phyloP scores from a whole-genome alignment of 2,888 invertebrate genomes.

The Dichetophora obliterata region DNA sequence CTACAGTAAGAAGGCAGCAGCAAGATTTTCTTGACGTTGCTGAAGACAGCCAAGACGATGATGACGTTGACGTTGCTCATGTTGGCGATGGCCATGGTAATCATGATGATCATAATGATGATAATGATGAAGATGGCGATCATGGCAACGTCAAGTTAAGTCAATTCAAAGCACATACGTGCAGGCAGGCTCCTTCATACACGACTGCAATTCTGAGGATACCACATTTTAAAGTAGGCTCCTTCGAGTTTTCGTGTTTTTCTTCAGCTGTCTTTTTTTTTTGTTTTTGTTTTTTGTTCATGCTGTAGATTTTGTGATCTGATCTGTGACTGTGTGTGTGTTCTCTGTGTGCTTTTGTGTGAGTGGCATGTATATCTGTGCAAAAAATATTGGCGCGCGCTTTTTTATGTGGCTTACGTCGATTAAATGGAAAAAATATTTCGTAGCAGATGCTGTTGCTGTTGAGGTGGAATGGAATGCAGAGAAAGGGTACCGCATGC shows the following conservation, averaged over 20 bases:
- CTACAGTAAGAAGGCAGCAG: not conserved
- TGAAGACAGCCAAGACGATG: not conserved
- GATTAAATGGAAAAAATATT: slow-evolving; percentile 23
- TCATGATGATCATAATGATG: slow-evolving; percentile 25
- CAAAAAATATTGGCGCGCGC: slow-evolving; percentile 38
- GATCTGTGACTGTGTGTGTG: not conserved
- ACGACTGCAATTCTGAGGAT: slow-evolving; percentile 20
- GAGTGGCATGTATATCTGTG: slow-evolving; percentile 16
- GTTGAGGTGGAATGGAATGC: slow-evolving; percentile 26
- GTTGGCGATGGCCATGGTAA: not conserved
- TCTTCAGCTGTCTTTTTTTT: not conserved
- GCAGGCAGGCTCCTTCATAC: slow-evolving; percentile 11
- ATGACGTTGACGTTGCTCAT: not conserved
- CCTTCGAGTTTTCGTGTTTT: not conserved
- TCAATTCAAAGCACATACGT: slow-evolving; percentile 13
- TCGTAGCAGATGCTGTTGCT: slow-evolving; percentile 17
- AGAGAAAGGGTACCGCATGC: slow-evolving; percentile 29
- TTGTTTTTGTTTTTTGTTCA: not conserved
- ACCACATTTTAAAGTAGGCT: slow-evolving; percentile 15
- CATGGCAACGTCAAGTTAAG: slow-evolving; percentile 9
- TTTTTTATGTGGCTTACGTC: slow-evolving; percentile 21
- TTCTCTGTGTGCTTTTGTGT: not conserved
- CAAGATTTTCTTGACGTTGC: not conserved
- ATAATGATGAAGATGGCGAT: slow-evolving; percentile 35
- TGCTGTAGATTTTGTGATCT: not conserved